phyloP scores from a whole-genome alignment of 2,888 invertebrate species.

The Cataglyphis albicans region DNA sequence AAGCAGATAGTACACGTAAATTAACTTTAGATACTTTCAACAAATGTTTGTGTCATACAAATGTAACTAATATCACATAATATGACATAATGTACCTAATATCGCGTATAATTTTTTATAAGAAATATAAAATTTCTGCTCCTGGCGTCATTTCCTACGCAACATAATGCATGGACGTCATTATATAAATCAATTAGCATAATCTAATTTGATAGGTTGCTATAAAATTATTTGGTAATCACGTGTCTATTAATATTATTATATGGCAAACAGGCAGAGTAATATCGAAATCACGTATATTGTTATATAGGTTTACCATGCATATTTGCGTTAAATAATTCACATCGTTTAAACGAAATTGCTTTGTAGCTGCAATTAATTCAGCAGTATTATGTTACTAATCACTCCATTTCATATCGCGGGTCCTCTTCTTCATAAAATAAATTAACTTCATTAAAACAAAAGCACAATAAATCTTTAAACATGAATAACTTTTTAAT shows the following conservation, averaged over 20 bases:
- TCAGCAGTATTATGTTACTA: conserved; percentile 24
- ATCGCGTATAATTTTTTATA: background rate
- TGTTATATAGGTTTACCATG: conserved; percentile 19
- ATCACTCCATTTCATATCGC: conserved; percentile 11
- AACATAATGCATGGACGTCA: background rate
- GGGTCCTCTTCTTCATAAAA: background rate
- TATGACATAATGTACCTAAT: too few relatives aligned
- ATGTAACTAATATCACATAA: background rate
- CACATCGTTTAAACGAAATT: conserved; percentile 27
- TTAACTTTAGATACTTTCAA: background rate
- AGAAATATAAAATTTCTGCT: background rate
- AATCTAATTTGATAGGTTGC: background rate
- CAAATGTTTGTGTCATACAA: background rate
- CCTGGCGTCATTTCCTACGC: background rate
- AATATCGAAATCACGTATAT: conserved; percentile 14
- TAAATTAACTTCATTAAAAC: background rate
- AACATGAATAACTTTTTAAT: background rate
- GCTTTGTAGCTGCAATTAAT: conserved; percentile 29
- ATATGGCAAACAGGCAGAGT: background rate
- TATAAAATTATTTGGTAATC: background rate
- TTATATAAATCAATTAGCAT: background rate
- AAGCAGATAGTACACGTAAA: conserved; percentile 11
- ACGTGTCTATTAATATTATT: background rate
- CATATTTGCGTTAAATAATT: conserved; percentile 13
- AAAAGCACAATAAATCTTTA: background rate